Evolutionary conservation across 2,797 vertebrate genomes (phyloP).

Genomic region (Muraenolepis orangiensis): DNA sequence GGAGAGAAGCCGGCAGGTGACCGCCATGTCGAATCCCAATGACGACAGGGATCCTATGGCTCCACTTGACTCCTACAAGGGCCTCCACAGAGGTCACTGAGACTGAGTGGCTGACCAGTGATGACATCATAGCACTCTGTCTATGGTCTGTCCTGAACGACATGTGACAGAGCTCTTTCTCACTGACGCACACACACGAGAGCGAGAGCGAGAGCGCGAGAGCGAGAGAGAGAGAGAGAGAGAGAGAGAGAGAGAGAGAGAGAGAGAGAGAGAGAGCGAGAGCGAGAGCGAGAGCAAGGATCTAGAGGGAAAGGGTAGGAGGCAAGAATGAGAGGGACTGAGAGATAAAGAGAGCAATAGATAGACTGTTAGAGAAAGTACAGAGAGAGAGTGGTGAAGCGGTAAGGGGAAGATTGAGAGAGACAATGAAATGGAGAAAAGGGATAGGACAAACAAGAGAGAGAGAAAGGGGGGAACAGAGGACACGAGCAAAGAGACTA

Average conservation of each 20-base stretch:
- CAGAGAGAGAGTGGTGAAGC: no score
- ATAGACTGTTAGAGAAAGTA: background rate
- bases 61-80: conserved; percentile 67
- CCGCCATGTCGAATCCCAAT: conserved; percentile 43
- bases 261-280: conserved; percentile 18
- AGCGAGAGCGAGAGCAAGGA: conserved; percentile 6
- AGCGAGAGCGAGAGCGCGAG: no score
- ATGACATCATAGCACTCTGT: conserved; percentile 37
- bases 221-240: no score
- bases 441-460: no score
- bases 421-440: no score
- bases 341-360: background rate
- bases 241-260: no score
- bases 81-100: conserved; percentile 57
- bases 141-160: conserved; percentile 1
- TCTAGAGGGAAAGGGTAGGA: background rate
- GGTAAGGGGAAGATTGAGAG: no score
- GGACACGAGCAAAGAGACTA: conserved; percentile 21
- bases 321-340: background rate
- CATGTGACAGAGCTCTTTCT: background rate
- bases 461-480: no score
- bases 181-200: no score
- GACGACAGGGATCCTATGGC: conserved; percentile 46
- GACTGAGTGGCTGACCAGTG: conserved; percentile 52
- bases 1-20: background rate